Evolutionary conservation across 2,113 vertebrate genomes (phyloP).

Genomic region (Gavia stellata): DNA sequence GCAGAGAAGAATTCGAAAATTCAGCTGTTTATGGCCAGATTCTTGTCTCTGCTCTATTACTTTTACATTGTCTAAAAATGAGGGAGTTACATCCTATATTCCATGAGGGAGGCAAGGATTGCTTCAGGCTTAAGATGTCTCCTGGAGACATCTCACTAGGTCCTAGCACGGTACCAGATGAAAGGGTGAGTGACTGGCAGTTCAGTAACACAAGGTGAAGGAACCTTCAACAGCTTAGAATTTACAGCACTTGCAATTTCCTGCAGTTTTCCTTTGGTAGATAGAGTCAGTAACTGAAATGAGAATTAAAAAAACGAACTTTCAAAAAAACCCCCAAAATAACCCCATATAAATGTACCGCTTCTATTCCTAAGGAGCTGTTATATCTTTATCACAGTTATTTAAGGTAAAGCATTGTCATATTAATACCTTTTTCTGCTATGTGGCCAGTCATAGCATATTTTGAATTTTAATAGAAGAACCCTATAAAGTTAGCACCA

Average conservation of each 20-base stretch:
- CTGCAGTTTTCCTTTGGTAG: neutral
- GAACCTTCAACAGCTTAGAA: neutral
- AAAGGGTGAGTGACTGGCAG: neutral
- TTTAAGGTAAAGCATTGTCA: neutral
- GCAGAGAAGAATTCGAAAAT: neutral
- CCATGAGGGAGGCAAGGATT: neutral
- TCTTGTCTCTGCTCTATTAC: neutral
- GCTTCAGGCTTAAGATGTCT: neutral
- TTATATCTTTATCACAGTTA: neutral
- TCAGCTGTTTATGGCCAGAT: neutral
- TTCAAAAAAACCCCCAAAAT: neutral
- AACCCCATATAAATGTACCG: neutral
- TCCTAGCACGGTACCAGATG: neutral
- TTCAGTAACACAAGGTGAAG: neutral
- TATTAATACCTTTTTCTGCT: neutral
- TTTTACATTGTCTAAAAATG: neutral
- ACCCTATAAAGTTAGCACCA: neutral
- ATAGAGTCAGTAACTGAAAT: neutral
- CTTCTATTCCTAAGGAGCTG: neutral
- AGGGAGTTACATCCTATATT: neutral
- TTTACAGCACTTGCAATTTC: neutral
- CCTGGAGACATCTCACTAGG: neutral
- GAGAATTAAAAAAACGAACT: neutral
- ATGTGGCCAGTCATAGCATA: neutral
- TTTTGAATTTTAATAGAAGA: neutral